A percentile compares a stretch with the other conserved stretches of the same genome.
Evolutionary conservation across 2,113 vertebrate genomes (phyloP).

Genomic region (Lycocorax pyrrhopterus): DNA sequence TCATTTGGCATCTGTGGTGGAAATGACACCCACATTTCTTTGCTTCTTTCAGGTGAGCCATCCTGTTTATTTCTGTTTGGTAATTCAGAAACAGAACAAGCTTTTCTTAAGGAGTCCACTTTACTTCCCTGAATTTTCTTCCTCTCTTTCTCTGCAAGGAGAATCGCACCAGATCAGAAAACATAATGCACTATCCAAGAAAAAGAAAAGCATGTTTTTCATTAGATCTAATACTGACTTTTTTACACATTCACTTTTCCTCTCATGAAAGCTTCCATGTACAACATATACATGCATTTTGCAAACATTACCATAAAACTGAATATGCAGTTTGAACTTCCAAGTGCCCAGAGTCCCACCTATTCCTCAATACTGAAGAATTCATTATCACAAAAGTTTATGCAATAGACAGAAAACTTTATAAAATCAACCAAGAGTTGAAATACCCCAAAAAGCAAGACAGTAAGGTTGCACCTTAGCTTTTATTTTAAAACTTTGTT

Average conservation of each 20-base stretch:
- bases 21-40: not conserved
- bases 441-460: not conserved
- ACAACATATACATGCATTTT: not conserved
- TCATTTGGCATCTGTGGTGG: not conserved
- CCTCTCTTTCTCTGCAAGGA: conserved; percentile 53
- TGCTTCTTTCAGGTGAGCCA: not conserved
- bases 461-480: not conserved
- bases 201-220: not conserved
- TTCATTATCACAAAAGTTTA: not conserved
- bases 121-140: not conserved
- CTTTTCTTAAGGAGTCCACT: not conserved
- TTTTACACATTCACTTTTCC: not conserved
- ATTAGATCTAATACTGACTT: not conserved
- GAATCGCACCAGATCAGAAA: not conserved
- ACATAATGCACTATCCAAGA: not conserved
- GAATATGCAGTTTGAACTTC: not conserved
- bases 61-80: not conserved
- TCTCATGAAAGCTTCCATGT: not conserved
- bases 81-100: not conserved
- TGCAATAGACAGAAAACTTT: not conserved
- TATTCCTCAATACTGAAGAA: not conserved
- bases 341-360: not conserved
- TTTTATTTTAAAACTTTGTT: not conserved
- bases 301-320: not conserved
- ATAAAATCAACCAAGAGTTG: not conserved